Evolutionary conservation across 2,113 vertebrate genomes (phyloP).

Genomic region (Thymallus thymallus): DNA sequence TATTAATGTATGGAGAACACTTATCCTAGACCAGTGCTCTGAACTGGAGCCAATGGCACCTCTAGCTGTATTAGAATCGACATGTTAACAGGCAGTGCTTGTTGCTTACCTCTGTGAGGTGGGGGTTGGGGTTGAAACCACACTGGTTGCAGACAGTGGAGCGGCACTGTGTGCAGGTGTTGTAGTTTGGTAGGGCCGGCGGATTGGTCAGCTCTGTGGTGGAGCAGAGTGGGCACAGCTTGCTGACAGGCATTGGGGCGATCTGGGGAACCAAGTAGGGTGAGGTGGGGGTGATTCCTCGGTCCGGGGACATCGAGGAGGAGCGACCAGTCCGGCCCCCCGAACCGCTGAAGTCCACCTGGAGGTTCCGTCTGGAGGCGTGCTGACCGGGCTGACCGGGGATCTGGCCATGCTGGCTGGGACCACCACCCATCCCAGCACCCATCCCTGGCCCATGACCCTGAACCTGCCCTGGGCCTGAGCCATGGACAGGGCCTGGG

Average conservation of each 20-base stretch:
- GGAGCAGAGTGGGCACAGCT: conserved; percentile 96
- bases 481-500: conserved; percentile 37
- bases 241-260: conserved; percentile 96
- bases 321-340: conserved; percentile 65
- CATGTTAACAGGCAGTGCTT: too few relatives aligned
- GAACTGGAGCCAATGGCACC: background rate
- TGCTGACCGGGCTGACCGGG: conserved; percentile 61
- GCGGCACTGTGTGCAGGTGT: conserved; percentile 94
- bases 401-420: conserved; percentile 31
- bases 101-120: conserved; percentile 92
- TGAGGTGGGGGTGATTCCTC: conserved; percentile 90
- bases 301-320: conserved; percentile 83
- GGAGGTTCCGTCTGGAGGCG: conserved; percentile 69
- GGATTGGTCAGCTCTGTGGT: conserved; percentile 83
- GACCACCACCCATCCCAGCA: conserved; percentile 41
- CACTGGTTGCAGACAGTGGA: conserved; percentile 97
- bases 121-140: conserved; percentile 98
- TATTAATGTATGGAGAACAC: too few relatives aligned
- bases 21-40: too few relatives aligned
- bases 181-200: conserved; percentile 87
- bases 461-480: conserved; percentile 31
- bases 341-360: conserved; percentile 70
- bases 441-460: conserved; percentile 20
- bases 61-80: too few relatives aligned
- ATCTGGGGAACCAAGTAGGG: conserved; percentile 97